phyloP scores from a whole-genome alignment of 2,888 invertebrate species.

The Auanema sp. region DNA sequence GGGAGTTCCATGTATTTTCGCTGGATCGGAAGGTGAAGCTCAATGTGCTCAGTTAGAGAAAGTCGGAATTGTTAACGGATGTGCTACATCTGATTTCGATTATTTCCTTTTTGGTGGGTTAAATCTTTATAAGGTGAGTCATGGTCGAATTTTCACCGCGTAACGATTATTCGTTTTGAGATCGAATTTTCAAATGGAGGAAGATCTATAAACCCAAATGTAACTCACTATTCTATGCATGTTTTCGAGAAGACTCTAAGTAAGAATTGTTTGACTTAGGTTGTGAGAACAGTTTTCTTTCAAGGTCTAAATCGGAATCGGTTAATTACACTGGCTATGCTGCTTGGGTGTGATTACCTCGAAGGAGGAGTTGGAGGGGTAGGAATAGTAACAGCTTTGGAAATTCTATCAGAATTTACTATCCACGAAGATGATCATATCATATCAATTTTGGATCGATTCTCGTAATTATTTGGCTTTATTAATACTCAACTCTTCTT shows the following conservation, averaged over 20 bases:
- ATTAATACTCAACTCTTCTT: not conserved
- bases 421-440: constrained; percentile 38
- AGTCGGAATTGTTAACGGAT: constrained; percentile 77
- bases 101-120: constrained; percentile 95
- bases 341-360: constrained; percentile 94
- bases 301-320: constrained; percentile 63
- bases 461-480: constrained; percentile 24
- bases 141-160: not conserved
- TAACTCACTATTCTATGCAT: constrained; percentile 7
- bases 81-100: constrained; percentile 96
- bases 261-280: no score
- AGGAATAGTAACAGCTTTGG: constrained; percentile 36
- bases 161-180: constrained; percentile 5
- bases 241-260: not conserved
- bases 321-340: constrained; percentile 82
- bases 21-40: constrained; percentile 96
- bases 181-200: constrained; percentile 7
- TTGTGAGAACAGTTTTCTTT: not conserved
- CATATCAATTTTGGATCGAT: constrained; percentile 43
- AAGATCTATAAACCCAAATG: not conserved
- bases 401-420: constrained; percentile 43
- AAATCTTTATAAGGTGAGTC: constrained; percentile 78
- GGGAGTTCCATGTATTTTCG: constrained; percentile 87
- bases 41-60: constrained; percentile 90
- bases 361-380: constrained; percentile 32